phyloP scores from a whole-genome alignment of 2,113 vertebrate species.

The Daubentonia madagascariensis region DNA sequence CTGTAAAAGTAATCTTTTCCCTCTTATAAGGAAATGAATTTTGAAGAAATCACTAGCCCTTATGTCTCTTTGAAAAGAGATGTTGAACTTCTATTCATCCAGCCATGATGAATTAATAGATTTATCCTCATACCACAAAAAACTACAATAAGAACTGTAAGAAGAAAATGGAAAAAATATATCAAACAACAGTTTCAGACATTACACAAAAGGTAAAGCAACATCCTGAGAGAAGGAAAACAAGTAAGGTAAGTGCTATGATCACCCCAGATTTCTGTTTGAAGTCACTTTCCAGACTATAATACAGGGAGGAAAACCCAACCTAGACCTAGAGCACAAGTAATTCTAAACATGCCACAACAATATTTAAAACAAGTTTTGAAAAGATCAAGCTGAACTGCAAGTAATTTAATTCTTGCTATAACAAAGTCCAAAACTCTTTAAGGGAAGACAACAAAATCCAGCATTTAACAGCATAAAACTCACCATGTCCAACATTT shows the following conservation, averaged over 20 bases:
- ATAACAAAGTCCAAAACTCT: not conserved
- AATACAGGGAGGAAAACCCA: not conserved
- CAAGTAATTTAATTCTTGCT: not conserved
- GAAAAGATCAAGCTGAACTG: not conserved
- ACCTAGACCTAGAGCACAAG: not conserved
- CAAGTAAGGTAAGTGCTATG: not conserved
- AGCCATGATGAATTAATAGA: not conserved
- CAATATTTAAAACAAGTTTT: not conserved
- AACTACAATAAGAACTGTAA: not conserved
- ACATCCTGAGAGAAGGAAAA: not conserved
- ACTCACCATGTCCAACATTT: not conserved
- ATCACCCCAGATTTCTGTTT: not conserved
- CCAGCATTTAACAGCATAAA: not conserved
- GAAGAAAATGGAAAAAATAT: not conserved
- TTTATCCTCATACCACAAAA: not conserved
- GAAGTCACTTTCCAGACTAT: not conserved
- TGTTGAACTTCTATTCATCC: not conserved
- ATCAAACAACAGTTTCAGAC: not conserved
- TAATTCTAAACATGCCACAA: not conserved
- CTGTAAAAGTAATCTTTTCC: not conserved
- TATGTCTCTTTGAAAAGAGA: slow-evolving; percentile 42
- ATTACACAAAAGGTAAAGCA: not conserved
- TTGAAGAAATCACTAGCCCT: not conserved
- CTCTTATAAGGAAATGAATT: not conserved
- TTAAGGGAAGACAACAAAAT: not conserved